phyloP scores from a whole-genome alignment of 92 coral and sea anemone genomes.

The Bergia puertoricense region DNA sequence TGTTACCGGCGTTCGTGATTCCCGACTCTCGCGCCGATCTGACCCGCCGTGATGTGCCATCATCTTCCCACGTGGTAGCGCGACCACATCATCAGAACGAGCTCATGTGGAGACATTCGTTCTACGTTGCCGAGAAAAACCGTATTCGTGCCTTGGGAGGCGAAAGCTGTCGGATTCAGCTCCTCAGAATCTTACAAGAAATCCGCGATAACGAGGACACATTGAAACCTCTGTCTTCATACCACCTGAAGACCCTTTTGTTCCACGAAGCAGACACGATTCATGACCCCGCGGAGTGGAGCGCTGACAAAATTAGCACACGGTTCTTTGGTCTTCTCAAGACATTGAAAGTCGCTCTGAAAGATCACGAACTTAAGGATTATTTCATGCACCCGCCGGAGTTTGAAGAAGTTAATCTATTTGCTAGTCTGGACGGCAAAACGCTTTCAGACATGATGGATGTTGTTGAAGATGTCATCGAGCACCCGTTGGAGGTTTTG shows the following conservation, averaged over 20 bases:
- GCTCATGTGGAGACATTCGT: conserved; percentile 88
- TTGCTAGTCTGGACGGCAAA: conserved; percentile 87
- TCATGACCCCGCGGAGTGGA: conserved; percentile 87
- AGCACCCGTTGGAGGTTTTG: conserved; percentile 76
- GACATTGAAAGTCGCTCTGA: conserved; percentile 65
- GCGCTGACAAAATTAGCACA: conserved; percentile 78
- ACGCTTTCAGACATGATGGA: conserved; percentile 94
- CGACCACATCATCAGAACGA: conserved; percentile 76
- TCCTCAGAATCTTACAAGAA: conserved; percentile 91
- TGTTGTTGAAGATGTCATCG: conserved; percentile 77
- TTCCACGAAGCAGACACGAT: conserved; percentile 89
- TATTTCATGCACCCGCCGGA: conserved; percentile 99
- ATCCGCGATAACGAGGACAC: conserved; percentile 94
- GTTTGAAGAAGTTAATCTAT: conserved; percentile 85
- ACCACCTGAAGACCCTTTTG: conserved; percentile 89
- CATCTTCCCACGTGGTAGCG: conserved; percentile 94
- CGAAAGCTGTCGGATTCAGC: conserved; percentile 91
- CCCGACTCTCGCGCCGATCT: conserved; percentile 94
- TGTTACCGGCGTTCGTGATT: conserved; percentile 94
- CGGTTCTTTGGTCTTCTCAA: conserved; percentile 82
- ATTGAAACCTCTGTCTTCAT: conserved; percentile 85
- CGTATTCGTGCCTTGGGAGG: conserved; percentile 91
- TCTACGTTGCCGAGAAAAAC: conserved; percentile 95
- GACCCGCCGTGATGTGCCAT: conserved; percentile 90
- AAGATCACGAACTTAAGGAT: conserved; percentile 80